Base-by-base conservation (phyloP, 2,888 invertebrate species). In the Doris montereyensis region DNA sequence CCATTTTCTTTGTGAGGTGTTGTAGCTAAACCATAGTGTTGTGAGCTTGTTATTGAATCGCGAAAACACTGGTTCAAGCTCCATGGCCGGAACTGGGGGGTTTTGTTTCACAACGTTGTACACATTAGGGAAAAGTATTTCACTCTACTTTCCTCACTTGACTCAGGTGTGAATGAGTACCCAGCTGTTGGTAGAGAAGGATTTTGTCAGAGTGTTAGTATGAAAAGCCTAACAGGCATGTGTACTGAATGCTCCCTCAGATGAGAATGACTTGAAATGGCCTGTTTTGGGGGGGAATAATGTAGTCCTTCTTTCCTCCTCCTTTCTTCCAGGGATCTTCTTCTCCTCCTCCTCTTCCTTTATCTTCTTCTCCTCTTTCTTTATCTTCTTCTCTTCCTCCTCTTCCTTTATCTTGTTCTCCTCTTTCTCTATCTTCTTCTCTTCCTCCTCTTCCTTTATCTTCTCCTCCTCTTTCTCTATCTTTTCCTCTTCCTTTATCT, bases 341-440 rank as follows among this genome's bases (percentile, higher is more conserved):
- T 75, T 62, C 60, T 62, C 35, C 60, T 62, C 26, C 21, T 75
- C 62, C 34, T 75, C 34, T 17, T 62, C 35, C 21, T 75, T 60
- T 24, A 34, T 62, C 34, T 62, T 62, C 34, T 62, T 62, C 62
- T 75, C 24, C 34, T 32, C 62, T 35, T 75, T 32, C 75, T 4
- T 76, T 62, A 34, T 4, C 75, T 32, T 34, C 75, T 62, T 35
- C 75, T 32, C 35, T 34, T 75, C 24, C 75, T 34, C 24, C 62
- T 34, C 13, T 30, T 65, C 28, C 76, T 67, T 35, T 30, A 17
- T 57, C 5, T 17, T 58, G 28, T 10, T 57, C 17, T 17, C 32
- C 13, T 17, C 32, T 26, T 21, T 26, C 32, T 24, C 35, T 62
- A 5, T 75, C n/a, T 10, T 72, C 24, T 41, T 10, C 52, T 71